Evolutionary conservation across 2,113 vertebrate species (phyloP).

Genomic region (Nematolebias whitei): DNA sequence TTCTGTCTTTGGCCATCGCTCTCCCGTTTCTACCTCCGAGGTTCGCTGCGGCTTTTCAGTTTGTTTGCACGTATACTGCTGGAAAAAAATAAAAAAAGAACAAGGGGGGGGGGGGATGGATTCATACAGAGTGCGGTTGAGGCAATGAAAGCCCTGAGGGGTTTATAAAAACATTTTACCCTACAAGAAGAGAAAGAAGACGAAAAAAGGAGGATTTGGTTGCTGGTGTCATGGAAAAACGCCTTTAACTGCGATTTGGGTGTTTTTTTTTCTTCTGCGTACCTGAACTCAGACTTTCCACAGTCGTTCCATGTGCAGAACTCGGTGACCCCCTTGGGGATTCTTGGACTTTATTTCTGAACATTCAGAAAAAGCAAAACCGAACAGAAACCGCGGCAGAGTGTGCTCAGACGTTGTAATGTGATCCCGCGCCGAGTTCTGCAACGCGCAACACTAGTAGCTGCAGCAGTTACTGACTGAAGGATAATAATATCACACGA

Average conservation of each 20-base stretch:
- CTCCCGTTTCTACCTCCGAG: conserved; percentile 47
- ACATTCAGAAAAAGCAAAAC: conserved; percentile 32
- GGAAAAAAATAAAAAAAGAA: conserved; percentile 12
- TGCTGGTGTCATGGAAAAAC: conserved; percentile 70
- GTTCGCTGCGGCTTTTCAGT: conserved; percentile 37
- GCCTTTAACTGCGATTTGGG: conserved; percentile 58
- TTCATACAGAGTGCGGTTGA: conserved; percentile 61
- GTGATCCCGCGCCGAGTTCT: neutral
- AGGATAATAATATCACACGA: neutral
- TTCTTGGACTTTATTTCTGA: conserved; percentile 9
- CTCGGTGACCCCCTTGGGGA: conserved; percentile 30
- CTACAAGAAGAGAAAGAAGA: conserved; percentile 39
- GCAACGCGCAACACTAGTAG: neutral
- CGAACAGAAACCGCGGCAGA: conserved; percentile 1
- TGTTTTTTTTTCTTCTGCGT: conserved; percentile 60
- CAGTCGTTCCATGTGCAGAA: conserved; percentile 38
- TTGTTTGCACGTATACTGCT: conserved; percentile 61
- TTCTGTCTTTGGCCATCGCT: conserved; percentile 67
- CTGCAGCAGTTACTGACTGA: neutral
- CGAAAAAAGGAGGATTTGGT: conserved; percentile 55
- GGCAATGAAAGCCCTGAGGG: conserved; percentile 59
- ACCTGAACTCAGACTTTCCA: conserved; percentile 70
- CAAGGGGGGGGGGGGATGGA: conserved; percentile 29
- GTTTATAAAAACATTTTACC: conserved; percentile 67
- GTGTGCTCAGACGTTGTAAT: neutral